Conservation (phyloP, 2,113 vertebrate species). For the Condylura cristata region DNA sequence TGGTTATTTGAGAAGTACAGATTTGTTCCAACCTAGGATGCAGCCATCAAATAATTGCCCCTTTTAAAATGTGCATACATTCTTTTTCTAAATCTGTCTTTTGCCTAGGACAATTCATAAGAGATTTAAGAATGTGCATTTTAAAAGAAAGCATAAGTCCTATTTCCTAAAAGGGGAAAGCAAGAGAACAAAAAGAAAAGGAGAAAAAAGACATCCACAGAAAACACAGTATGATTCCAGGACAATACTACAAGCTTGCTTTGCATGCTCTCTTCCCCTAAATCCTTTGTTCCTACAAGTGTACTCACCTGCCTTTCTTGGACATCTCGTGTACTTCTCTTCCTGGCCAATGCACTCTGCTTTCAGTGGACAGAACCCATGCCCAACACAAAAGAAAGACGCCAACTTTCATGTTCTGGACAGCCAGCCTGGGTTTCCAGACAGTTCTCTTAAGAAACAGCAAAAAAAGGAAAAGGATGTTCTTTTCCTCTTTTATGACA, state of each 20-base stretch:
- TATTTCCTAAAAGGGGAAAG: background rate
- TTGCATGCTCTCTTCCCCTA: background rate
- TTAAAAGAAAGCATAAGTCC: background rate
- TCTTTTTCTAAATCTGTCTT: background rate
- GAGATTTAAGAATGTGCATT: background rate
- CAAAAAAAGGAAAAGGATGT: conserved; percentile 74
- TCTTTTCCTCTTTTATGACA: conserved; percentile 84
- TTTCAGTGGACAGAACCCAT: conserved; percentile 87
- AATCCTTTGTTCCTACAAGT: background rate
- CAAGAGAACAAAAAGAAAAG: background rate
- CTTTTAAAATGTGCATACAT: background rate
- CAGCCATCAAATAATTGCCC: background rate
- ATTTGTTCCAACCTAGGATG: background rate
- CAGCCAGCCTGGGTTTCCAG: conserved; percentile 80
- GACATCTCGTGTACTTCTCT: conserved; percentile 85
- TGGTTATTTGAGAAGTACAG: background rate
- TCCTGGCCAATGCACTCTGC: conserved; percentile 80
- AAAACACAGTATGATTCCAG: background rate
- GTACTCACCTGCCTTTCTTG: conserved; percentile 91
- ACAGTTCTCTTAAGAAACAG: conserved; percentile 76
- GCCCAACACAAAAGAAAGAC: conserved; percentile 89
- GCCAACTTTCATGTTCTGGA: conserved; percentile 89
- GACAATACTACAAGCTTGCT: background rate
- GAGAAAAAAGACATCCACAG: background rate
- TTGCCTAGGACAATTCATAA: background rate